Base-by-base conservation (phyloP, 92 coral and sea anemone species). In the Umimayanthus chanpuru region DNA sequence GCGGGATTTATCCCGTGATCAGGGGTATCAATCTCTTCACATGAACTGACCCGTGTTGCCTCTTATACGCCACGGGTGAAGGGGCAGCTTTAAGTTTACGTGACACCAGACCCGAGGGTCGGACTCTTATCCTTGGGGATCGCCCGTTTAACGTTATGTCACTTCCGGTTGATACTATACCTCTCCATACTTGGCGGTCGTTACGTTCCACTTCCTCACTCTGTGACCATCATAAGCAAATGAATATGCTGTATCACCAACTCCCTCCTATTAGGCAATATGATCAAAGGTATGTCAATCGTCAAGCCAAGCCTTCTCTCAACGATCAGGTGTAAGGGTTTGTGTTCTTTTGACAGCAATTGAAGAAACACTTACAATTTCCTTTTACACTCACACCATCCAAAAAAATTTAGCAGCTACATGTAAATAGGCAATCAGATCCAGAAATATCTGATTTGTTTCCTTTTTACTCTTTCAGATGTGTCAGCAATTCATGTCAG, bases 141-240 rank as follows among this genome's bases (percentile, higher is more conserved):
- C 29, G n/a, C 43, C 66, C 76, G 15, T n/a, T 30, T 41, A 41
- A 41, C 44, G 7, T 41, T 41, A 41, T 5, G 44, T 41, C 7
- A 41, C 44, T 4, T 41, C 44, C 3, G 44, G 44, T 41, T 6
- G 14, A 70, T 26, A 14, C 25, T 50, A 2, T 88, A 96, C 99
- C 95, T 96, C 99, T 81, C 99, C 99, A 89, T 96, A 96, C 56
- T 95, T 96, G 49, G 96, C 98, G 55, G 99, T 96, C 30, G 94
- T 88, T 43, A 94, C 92, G 90, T 96, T 96, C 99, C 99, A 96
- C 82, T 96, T 96, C 61, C 99, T 91, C 2, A 96, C 98, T 47
- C 99, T 93, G 82, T 96, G 99, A 2, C 99, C 99, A 90, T 96
- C 99, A 81, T 97, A 97, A n/a, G 99, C 99, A 92, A 93, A 97